Conservation (phyloP, 1,140 invertebrate genomes). For the Papilio machaon region DNA sequence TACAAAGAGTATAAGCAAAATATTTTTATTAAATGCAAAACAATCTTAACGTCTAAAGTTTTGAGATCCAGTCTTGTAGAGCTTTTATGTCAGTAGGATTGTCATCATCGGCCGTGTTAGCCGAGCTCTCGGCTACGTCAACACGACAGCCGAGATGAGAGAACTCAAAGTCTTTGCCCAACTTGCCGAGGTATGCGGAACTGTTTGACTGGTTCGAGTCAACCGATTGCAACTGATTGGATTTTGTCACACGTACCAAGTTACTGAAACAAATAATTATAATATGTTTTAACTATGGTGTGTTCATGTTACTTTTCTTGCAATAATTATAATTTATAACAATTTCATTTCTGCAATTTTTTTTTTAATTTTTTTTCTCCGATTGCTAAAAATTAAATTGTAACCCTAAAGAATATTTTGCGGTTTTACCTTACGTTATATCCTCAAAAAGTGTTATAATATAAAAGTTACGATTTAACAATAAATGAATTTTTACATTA, state of each 20-base stretch:
- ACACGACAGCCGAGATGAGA: slow-evolving; percentile 86
- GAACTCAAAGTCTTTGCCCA: slow-evolving; percentile 92
- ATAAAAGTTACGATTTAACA: too few relatives aligned
- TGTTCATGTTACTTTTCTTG: too few relatives aligned
- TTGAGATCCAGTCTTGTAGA: slow-evolving; percentile 85
- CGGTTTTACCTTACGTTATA: too few relatives aligned
- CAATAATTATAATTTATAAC: too few relatives aligned
- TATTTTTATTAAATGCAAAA: slow-evolving; percentile 22
- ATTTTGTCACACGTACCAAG: slow-evolving; percentile 89
- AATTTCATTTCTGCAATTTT: too few relatives aligned
- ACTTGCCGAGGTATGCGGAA: slow-evolving; percentile 85
- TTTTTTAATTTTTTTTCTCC: too few relatives aligned
- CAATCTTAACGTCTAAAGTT: slow-evolving; percentile 66
- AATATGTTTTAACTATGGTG: neutral
- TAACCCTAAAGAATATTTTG: too few relatives aligned
- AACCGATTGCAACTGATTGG: slow-evolving; percentile 88
- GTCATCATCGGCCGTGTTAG: slow-evolving; percentile 83
- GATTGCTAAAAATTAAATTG: too few relatives aligned
- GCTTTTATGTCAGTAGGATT: slow-evolving; percentile 82
- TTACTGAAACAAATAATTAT: slow-evolving; percentile 82
- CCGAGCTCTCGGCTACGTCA: slow-evolving; percentile 88
- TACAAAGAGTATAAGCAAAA: slow-evolving; percentile 42
- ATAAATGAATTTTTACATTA: too few relatives aligned
- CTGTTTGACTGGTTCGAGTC: slow-evolving; percentile 85
- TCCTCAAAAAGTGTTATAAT: too few relatives aligned